phyloP scores from a whole-genome alignment of 2,888 invertebrate species.

The Lasioglossum zephyrum region DNA sequence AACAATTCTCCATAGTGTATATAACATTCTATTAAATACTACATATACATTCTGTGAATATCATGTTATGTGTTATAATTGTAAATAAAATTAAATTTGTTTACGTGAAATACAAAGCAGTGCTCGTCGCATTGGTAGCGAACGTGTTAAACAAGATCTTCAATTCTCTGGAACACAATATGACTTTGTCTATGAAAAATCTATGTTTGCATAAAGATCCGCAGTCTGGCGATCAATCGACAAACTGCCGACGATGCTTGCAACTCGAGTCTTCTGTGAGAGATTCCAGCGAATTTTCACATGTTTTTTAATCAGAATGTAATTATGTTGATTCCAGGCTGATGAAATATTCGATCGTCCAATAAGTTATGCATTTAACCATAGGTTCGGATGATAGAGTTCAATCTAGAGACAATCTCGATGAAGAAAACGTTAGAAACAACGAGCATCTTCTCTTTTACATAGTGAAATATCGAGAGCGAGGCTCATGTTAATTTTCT shows the following conservation, averaged over 20 bases:
- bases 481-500: not conserved
- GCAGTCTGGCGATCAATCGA: constrained; percentile 15
- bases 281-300: constrained; percentile 39
- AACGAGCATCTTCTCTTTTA: not conserved
- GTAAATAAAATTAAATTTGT: not conserved
- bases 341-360: not conserved
- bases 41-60: not conserved
- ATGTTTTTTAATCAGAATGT: constrained; percentile 49
- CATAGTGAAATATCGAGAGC: constrained; percentile 1
- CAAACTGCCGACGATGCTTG: constrained; percentile 64
- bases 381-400: not conserved
- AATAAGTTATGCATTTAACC: not conserved
- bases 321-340: constrained; percentile 27
- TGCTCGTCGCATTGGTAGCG: not conserved
- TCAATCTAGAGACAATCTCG: not conserved
- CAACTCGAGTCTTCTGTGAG: constrained; percentile 33
- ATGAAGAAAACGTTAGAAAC: not conserved
- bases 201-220: not conserved
- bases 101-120: not conserved
- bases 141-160: not conserved
- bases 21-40: not conserved
- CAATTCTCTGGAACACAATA: not conserved
- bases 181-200: not conserved
- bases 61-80: not conserved
- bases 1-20: not conserved